Conservation (phyloP, 2,797 vertebrate species). For the Pangasius sanitwongsei region DNA sequence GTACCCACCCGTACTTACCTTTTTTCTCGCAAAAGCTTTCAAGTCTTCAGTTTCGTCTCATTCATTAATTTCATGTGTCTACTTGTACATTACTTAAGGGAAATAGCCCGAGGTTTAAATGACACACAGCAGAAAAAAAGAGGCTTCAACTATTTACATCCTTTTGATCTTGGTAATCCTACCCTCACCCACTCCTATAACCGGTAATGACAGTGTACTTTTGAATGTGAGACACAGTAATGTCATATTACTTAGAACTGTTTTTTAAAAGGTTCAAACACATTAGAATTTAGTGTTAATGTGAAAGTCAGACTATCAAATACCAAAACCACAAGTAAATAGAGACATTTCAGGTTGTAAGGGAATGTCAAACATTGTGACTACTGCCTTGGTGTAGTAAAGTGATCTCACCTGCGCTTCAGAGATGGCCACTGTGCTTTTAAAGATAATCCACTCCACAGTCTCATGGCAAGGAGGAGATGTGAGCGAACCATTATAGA, state of each 20-base stretch:
- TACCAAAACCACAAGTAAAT: background rate
- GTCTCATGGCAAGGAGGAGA: constrained; percentile 90
- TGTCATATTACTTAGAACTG: constrained; percentile 19
- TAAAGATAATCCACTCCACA: constrained; percentile 95
- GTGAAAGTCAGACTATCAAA: constrained; percentile 1
- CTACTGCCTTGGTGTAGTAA: background rate
- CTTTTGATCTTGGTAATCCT: constrained; percentile 45
- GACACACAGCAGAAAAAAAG: constrained; percentile 44
- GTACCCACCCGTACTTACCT: constrained; percentile 16
- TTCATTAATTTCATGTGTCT: constrained; percentile 43
- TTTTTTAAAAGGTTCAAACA: constrained; percentile 11
- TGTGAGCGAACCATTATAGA: constrained; percentile 94
- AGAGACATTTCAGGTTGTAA: background rate
- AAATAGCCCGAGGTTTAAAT: constrained; percentile 44
- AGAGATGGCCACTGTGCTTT: constrained; percentile 86
- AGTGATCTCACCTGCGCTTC: constrained; percentile 74
- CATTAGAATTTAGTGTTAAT: background rate
- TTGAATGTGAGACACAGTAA: constrained; percentile 27
- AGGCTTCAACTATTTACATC: constrained; percentile 40
- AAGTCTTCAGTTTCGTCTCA: constrained; percentile 31
- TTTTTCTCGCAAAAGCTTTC: constrained; percentile 31
- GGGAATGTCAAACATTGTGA: background rate
- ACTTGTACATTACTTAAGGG: constrained; percentile 49
- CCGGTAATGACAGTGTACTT: constrained; percentile 37
- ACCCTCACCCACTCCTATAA: constrained; percentile 38